Conservation (phyloP, 2,888 invertebrate genomes). For the Drosophila anomalata region DNA sequence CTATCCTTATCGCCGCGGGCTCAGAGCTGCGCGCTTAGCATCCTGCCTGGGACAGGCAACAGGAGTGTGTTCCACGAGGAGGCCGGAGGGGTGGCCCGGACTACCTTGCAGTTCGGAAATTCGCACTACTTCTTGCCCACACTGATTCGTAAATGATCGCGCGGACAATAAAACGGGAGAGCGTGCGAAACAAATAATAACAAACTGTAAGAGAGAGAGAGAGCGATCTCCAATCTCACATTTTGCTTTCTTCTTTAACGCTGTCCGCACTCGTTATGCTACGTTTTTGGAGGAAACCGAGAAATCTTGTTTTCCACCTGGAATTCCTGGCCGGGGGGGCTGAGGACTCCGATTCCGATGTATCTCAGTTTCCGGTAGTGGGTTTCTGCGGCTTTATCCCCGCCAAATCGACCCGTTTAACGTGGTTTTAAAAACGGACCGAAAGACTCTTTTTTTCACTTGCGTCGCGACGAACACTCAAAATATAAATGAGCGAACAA, state of each 20-base stretch:
- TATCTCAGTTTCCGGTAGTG: neutral
- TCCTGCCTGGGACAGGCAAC: neutral
- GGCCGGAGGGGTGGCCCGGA: slow-evolving; percentile 1
- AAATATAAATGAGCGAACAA: slow-evolving; percentile 74
- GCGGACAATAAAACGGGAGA: slow-evolving; percentile 41
- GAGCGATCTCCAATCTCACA: slow-evolving; percentile 31
- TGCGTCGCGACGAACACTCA: slow-evolving; percentile 63
- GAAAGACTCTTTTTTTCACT: slow-evolving; percentile 50
- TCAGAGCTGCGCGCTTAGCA: slow-evolving; percentile 19
- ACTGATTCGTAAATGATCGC: slow-evolving; percentile 69
- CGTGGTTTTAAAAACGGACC: neutral
- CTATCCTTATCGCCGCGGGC: too few relatives aligned
- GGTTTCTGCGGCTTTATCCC: slow-evolving; percentile 2
- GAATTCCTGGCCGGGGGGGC: neutral
- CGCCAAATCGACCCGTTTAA: slow-evolving; percentile 18
- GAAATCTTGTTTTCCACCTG: slow-evolving; percentile 7
- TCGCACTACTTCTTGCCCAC: slow-evolving; percentile 29
- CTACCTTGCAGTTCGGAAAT: slow-evolving; percentile 6
- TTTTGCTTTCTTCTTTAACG: slow-evolving; percentile 45
- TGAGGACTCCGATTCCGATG: neutral
- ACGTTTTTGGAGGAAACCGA: slow-evolving; percentile 28
- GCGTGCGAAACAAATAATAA: slow-evolving; percentile 53
- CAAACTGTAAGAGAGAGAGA: slow-evolving; percentile 43
- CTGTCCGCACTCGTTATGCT: slow-evolving; percentile 39
- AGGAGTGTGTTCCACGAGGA: neutral